Base-by-base conservation (phyloP, 2,113 vertebrate species). In the Trogon melanurus region DNA sequence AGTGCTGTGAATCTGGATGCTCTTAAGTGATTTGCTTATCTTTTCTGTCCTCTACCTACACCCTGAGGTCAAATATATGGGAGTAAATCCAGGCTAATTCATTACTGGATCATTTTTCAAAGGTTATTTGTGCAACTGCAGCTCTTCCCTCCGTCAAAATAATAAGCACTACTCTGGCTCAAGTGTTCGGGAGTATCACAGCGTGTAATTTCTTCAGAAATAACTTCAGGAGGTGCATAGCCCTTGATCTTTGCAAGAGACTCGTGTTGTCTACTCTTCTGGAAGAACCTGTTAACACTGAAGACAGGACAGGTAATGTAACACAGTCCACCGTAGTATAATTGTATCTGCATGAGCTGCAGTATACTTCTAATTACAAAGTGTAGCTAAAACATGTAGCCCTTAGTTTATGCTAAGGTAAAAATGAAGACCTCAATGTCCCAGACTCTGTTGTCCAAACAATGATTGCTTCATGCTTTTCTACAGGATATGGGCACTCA, bases 21-120 rank as follows among this genome's bases (percentile, higher is more conserved):
- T 73, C 21, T 32, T 16, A 47, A 69, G 60, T 32, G 61, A 9
- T 53, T n/a, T 12, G 16, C n/a, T 74, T 84, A 16, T 58, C 45
- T 74, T 30, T 34, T 65, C 70, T 74, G 71, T 48, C 66, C 21
- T 78, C 74, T 45, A 21, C 21, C 57, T 38, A 6, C 44, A 23
- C 29, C 2, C 38, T 0, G 84, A 75, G 93, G 89, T 65, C n/a
- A 65, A 16, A n/a, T n/a, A 17, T 18, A 6, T 0, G 6, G 81
- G 72, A 48, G 50, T 13, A 32, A 67, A 73, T 32, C 48, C 61
- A 70, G 32, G 60, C 26, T n/a, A 2, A 72, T 48, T 32, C 29
- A 4, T 29, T 17, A 14, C 0, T 15, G 9, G 36, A 3, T 10
- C 3, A 1, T 47, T 73, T 79, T 45, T 14, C 38, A 51, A 34